These are phyloP conservation scores for Andricus grossulariae DNA, from an alignment of 1,140 invertebrate species.

Conservation along the genomic window DNA sequence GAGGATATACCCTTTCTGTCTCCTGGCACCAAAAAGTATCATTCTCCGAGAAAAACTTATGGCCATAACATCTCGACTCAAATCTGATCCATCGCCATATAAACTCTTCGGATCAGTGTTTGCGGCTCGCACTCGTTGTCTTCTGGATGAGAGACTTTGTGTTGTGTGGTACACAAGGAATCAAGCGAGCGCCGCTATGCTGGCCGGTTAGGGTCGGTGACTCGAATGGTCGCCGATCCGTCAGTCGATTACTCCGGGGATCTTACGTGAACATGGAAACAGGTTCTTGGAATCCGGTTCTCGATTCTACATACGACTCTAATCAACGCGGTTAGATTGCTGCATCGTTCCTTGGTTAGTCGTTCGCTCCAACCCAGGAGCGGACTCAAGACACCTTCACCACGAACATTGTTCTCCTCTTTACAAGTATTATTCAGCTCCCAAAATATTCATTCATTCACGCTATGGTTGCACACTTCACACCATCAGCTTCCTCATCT, in stretches of 20 bases:
- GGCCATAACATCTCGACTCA: conserved; percentile 26
- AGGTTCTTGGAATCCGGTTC: conserved; percentile 77
- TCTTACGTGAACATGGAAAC: conserved; percentile 77
- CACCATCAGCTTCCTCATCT: too few species aligned
- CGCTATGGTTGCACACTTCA: too few species aligned
- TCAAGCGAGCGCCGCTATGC: conserved; percentile 52
- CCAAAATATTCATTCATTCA: background rate
- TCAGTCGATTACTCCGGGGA: conserved; percentile 76
- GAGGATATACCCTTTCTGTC: conserved; percentile 15
- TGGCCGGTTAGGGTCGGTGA: conserved; percentile 73
- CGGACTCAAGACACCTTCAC: conserved; percentile 17
- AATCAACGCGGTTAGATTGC: conserved; percentile 77
- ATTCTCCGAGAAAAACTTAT: conserved; percentile 2
- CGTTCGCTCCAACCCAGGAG: conserved; percentile 38
- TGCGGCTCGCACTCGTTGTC: background rate
- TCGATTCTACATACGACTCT: conserved; percentile 77
- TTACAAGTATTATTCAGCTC: background rate
- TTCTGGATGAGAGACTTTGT: conserved; percentile 24
- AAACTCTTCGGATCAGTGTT: conserved; percentile 20
- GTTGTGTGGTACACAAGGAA: conserved; percentile 36
- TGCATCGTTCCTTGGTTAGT: conserved; percentile 66
- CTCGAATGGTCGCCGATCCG: conserved; percentile 76
- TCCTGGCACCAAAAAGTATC: conserved; percentile 22
- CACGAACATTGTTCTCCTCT: background rate
- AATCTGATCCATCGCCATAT: conserved; percentile 30